These are phyloP conservation scores for Promerops cafer DNA, from an alignment of 2,113 vertebrate species.

Conservation along the genomic window DNA sequence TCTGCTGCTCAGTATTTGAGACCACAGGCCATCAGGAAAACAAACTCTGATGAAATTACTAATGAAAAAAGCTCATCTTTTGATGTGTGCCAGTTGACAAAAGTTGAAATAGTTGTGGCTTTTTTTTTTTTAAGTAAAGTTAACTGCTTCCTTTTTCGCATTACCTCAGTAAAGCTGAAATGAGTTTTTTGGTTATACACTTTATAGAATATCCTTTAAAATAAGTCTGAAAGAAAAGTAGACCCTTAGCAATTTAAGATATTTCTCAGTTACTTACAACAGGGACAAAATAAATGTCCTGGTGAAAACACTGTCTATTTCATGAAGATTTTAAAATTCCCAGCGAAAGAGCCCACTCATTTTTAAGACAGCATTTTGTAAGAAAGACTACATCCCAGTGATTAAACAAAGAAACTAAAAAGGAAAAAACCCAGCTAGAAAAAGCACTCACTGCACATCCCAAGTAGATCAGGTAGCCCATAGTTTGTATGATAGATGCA, in stretches of 20 bases:
- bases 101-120: background rate
- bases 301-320: background rate
- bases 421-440: background rate
- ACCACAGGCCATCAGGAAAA: background rate
- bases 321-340: background rate
- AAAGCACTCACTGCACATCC: background rate
- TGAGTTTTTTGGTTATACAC: background rate
- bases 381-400: background rate
- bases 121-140: background rate
- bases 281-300: background rate
- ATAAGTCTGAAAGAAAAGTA: background rate
- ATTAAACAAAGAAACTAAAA: background rate
- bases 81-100: background rate
- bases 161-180: background rate
- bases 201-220: background rate
- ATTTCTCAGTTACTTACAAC: background rate
- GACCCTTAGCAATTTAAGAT: background rate
- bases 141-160: background rate
- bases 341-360: background rate
- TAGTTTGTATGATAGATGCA: rapidly evolving
- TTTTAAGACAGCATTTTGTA: background rate
- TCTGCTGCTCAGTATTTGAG: background rate
- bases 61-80: background rate
- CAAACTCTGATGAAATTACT: background rate
- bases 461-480: background rate